Percentiles rank a stretch among this genome's conserved stretches.
phyloP scores from a whole-genome alignment of 2,888 invertebrate species.

The Ichneumoninae sp. region DNA sequence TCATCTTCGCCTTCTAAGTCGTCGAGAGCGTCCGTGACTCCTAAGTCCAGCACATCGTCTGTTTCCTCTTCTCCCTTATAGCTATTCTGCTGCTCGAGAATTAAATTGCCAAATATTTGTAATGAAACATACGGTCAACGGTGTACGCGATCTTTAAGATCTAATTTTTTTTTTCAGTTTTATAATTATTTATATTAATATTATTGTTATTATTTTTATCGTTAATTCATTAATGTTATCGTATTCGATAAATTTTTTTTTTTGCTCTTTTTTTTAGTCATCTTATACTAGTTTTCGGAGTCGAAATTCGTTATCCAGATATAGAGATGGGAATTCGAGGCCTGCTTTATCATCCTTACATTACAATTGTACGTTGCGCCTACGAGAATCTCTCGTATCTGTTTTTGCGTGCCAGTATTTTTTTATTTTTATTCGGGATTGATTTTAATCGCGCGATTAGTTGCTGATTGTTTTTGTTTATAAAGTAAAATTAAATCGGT shows the following conservation, averaged over 20 bases:
- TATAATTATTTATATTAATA: slow-evolving; percentile 22
- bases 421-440: not conserved
- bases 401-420: not conserved
- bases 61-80: slow-evolving; percentile 84
- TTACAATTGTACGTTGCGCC: not conserved
- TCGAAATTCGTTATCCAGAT: not conserved
- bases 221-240: slow-evolving; percentile 23
- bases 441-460: slow-evolving; percentile 5
- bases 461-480: slow-evolving; percentile 21
- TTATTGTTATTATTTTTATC: slow-evolving; percentile 19
- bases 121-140: slow-evolving; percentile 74
- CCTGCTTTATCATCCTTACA: not conserved
- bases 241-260: not conserved
- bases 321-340: not conserved
- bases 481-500: slow-evolving; percentile 29
- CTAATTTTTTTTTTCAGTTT: slow-evolving; percentile 49
- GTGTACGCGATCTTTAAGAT: slow-evolving; percentile 56
- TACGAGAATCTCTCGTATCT: not conserved
- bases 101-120: slow-evolving; percentile 76
- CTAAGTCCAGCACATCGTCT: slow-evolving; percentile 84
- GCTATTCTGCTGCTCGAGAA: slow-evolving; percentile 83
- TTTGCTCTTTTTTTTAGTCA: slow-evolving; percentile 12
- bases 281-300: slow-evolving; percentile 8
- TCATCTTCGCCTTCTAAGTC: slow-evolving; percentile 83
- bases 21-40: slow-evolving; percentile 83